Base-by-base conservation (phyloP, 2,888 invertebrate species). In the Calameuta pallipes region DNA sequence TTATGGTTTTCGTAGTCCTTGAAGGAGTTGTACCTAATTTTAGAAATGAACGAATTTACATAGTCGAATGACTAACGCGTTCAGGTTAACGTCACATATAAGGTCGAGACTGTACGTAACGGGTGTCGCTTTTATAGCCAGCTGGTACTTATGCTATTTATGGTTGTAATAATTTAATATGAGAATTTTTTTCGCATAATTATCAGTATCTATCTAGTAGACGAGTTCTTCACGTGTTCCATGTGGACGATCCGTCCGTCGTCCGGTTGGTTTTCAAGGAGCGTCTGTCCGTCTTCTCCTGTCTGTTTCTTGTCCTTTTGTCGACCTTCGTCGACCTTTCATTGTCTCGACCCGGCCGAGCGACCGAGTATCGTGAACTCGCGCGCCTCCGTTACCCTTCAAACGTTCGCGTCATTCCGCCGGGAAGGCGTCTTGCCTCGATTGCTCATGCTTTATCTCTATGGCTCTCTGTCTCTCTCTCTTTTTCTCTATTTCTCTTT, bases 41-140 rank as follows among this genome's bases (percentile, higher is more conserved):
- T 88, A 88, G 85, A 81, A 82, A 81, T 82, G 88, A 86, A 86
- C 87, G 86, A 88, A 88, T 88, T 88, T 87, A 86, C 82, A 56
- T 56, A 87, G 84, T 78, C 86, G 85, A 84, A 84, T 85, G 86
- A 87, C 86, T 86, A 86, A 86, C 84, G 83, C 83, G 80, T 82
- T 82, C 79, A 80, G 80, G 79, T 79, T 82, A 83, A 85, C 81
- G 81, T 78, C 83, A 81, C 56, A 23, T 56, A 15, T 56, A 56
- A 23, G 56, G 23, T 80, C 81, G 79, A 69, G 70, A 80, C 23
- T 9, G 23, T 23, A 23, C 15, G 9, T 56, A 56, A 56, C 56
- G 56, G 56, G 56, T 56, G 56, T 56, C 56, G 56, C 23, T 1
- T 56, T 56, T 23, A 23, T 23, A 56, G 56, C 56, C 56, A 9